These are phyloP conservation scores for Gavialis gangeticus DNA, from an alignment of 2,113 vertebrate genomes.

Conservation along the genomic window DNA sequence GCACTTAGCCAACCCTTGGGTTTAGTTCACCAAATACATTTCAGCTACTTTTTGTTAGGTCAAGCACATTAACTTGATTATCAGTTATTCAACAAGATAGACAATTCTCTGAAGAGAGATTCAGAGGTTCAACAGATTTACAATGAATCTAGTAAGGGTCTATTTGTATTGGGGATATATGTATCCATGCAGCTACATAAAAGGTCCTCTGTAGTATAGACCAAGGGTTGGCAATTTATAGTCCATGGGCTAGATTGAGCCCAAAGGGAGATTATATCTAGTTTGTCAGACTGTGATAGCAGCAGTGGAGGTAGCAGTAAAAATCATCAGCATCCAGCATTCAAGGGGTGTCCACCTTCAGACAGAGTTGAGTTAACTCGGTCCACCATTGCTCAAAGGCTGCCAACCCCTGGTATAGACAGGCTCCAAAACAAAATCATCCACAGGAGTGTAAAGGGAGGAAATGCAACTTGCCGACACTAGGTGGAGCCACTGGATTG, in stretches of 20 bases:
- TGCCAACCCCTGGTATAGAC: neutral
- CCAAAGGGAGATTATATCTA: too few species aligned
- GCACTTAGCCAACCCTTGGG: neutral
- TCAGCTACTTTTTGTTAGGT: neutral
- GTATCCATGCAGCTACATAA: neutral
- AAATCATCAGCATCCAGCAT: too few species aligned
- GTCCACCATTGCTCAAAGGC: too few species aligned
- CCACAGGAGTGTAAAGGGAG: accelerated
- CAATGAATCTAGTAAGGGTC: neutral
- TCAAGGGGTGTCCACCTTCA: too few species aligned
- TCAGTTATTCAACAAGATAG: neutral
- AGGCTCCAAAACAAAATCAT: neutral
- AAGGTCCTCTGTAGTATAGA: too few species aligned
- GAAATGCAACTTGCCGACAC: neutral
- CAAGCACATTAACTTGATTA: neutral
- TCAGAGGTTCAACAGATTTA: neutral
- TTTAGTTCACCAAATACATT: neutral
- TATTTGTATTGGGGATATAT: neutral
- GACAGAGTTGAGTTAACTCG: too few species aligned
- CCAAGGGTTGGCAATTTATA: too few species aligned
- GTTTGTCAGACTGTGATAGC: too few species aligned
- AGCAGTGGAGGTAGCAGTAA: too few species aligned
- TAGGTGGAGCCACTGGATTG: constrained; percentile 54
- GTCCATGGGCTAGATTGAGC: too few species aligned
- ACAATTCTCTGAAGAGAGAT: neutral